Evolutionary conservation across 2,888 invertebrate species (phyloP).

Genomic region (Calameuta pallipes): DNA sequence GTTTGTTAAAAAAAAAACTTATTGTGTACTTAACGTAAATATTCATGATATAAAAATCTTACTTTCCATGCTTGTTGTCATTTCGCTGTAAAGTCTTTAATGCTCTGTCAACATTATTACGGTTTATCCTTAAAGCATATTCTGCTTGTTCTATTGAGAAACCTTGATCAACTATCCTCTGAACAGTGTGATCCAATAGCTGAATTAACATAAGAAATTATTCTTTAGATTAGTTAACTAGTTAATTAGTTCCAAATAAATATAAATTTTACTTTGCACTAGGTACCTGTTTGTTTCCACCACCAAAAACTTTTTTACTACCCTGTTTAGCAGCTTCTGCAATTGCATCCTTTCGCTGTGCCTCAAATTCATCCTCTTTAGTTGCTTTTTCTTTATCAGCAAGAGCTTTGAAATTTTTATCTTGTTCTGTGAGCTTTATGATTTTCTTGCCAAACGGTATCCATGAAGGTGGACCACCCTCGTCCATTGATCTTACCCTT

Average conservation of each 20-base stretch:
- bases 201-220: constrained; percentile 51
- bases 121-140: constrained; percentile 76
- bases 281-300: constrained; percentile 67
- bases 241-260: constrained; percentile 8
- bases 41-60: constrained; percentile 13
- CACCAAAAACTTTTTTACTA: constrained; percentile 70
- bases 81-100: constrained; percentile 73
- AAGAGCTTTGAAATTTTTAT: constrained; percentile 79
- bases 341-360: constrained; percentile 90
- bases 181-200: constrained; percentile 79
- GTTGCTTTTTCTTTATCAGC: constrained; percentile 72
- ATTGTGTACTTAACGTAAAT: neutral
- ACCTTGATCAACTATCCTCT: constrained; percentile 84
- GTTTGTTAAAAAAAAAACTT: neutral
- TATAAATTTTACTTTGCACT: constrained; percentile 2
- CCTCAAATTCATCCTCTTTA: constrained; percentile 86
- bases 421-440: constrained; percentile 69
- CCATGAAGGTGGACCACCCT: constrained; percentile 91
- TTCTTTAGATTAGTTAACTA: constrained; percentile 8
- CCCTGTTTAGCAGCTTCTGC: constrained; percentile 83
- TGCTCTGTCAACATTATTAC: constrained; percentile 81
- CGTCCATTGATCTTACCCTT: constrained; percentile 71
- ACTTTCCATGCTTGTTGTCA: constrained; percentile 53
- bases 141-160: constrained; percentile 82
- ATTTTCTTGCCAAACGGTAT: constrained; percentile 89